phyloP scores from a whole-genome alignment of 2,888 invertebrate genomes.

The Malthinus flaveolus region DNA sequence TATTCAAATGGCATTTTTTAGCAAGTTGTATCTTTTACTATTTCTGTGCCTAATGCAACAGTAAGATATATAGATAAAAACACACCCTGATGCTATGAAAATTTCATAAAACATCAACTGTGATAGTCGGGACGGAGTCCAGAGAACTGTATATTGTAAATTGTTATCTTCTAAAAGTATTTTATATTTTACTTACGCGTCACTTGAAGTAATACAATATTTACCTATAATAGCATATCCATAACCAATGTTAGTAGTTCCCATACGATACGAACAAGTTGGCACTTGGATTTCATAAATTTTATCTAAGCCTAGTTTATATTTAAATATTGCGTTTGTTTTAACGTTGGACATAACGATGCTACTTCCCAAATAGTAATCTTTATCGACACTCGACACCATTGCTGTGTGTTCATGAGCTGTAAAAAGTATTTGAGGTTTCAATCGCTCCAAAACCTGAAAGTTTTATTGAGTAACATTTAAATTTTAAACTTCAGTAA shows the following conservation, averaged over 20 bases:
- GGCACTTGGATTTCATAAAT: conserved; percentile 84
- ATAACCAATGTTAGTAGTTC: conserved; percentile 82
- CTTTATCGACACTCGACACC: conserved; percentile 55
- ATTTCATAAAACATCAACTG: conserved; percentile 62
- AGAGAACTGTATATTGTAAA: conserved; percentile 73
- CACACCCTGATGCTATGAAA: conserved; percentile 45
- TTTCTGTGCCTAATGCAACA: too few relatives aligned
- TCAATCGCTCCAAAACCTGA: conserved; percentile 65
- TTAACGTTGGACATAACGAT: conserved; percentile 47
- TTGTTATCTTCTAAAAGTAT: conserved; percentile 61
- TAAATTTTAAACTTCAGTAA: conserved; percentile 4
- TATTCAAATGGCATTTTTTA: too few relatives aligned
- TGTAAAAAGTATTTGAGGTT: conserved; percentile 71
- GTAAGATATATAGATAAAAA: conserved; percentile 20
- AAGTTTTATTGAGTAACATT: conserved; percentile 1
- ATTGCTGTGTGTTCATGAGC: conserved; percentile 72
- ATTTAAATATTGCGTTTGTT: conserved; percentile 49
- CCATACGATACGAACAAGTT: conserved; percentile 97
- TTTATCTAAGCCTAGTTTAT: conserved; percentile 54
- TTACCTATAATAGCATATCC: conserved; percentile 81
- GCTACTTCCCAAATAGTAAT: conserved; percentile 44
- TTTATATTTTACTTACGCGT: neutral
- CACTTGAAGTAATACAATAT: neutral
- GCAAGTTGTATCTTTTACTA: too few relatives aligned
- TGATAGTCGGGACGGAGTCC: conserved; percentile 74